Percentiles rank a stretch among this genome's conserved stretches.
These are phyloP conservation scores for Acipenser ruthenus DNA, from an alignment of 2,797 vertebrate species.

Conservation along the genomic window DNA sequence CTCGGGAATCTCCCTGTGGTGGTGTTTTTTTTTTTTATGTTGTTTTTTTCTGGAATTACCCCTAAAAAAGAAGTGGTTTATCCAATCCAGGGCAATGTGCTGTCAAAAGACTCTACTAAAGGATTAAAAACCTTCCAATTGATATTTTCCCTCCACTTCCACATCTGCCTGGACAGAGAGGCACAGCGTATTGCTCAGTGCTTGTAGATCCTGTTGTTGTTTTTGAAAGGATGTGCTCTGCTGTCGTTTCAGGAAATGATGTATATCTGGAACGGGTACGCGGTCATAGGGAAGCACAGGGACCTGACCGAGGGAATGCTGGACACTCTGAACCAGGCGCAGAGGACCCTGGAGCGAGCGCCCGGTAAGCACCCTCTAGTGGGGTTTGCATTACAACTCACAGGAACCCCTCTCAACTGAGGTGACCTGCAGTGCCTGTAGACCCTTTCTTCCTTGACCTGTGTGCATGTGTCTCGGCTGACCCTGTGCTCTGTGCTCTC, in stretches of 20 bases:
- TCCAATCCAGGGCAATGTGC: too few species aligned
- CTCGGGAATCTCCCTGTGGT: too few species aligned
- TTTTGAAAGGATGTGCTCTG: background rate
- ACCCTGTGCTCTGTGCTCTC: conserved; percentile 22
- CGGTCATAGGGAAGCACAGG: conserved; percentile 88
- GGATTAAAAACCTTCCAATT: too few species aligned
- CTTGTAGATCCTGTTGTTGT: too few species aligned
- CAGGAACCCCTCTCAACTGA: background rate
- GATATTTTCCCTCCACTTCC: too few species aligned
- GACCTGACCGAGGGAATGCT: conserved; percentile 88
- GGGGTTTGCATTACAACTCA: background rate
- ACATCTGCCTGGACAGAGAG: background rate
- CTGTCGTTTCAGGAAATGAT: conserved; percentile 82
- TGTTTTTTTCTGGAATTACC: too few species aligned
- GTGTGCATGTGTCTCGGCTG: background rate
- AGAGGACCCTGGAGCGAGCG: conserved; percentile 63
- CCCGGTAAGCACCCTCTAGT: conserved; percentile 60
- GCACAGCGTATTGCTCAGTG: background rate
- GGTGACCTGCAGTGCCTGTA: background rate
- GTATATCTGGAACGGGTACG: conserved; percentile 98
- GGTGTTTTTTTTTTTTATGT: too few species aligned
- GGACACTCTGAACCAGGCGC: conserved; percentile 76
- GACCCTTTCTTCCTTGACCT: conserved; percentile 14
- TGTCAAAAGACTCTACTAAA: too few species aligned
- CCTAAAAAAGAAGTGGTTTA: too few species aligned